Base-by-base conservation (phyloP, 2,113 vertebrate species). In the Chaetodon trifascialis region DNA sequence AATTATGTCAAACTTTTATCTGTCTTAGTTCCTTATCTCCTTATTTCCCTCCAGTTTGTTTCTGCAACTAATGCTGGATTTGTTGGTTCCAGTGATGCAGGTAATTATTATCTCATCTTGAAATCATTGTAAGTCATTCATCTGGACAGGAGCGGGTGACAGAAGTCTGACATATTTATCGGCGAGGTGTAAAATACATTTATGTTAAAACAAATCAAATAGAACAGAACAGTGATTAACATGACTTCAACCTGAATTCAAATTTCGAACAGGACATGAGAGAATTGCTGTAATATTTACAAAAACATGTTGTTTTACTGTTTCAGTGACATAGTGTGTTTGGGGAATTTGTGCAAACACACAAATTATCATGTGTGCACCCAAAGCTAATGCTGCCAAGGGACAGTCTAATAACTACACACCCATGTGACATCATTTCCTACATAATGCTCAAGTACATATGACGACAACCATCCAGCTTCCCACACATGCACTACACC, bases 401-500 rank as follows among this genome's bases (percentile, higher is more conserved):
- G 44, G 67, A 79, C 59, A 16, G 9, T 51, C 21, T 65, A 65
- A 78, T 55, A 71, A 77, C 23, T 66, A 74, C 84, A 88, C 88
- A 82, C 83, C 86, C 76, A 40, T 63, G 19, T 91, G 80, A 91
- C 85, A 87, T 93, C 4, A 89, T 88, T 83, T 93, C 84, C 76
- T 72, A 5, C 70, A 63, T 74, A 25, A 56, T 2, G 17, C 63
- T 80, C 71, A 89, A 74, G 78, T 77, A 76, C 86, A 80, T 30
- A 79, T 67, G 65, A 85, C 25, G 58, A 73, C 64, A 69, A 47
- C 54, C 36, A 23, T 60, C 58, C 79, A 69, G 63, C 70, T 55
- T n/a, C 7, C 63, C 71, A 73, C 44, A 80, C 11, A 77, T 19
- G 73, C 5, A 60, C 9, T 44, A 82, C 60, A 30, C 85, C 81